Percentiles rank a stretch among this genome's conserved stretches.
These are phyloP conservation scores for Cladopsammia gracilis DNA, from an alignment of 64 coral and sea anemone species.

Conservation along the genomic window DNA sequence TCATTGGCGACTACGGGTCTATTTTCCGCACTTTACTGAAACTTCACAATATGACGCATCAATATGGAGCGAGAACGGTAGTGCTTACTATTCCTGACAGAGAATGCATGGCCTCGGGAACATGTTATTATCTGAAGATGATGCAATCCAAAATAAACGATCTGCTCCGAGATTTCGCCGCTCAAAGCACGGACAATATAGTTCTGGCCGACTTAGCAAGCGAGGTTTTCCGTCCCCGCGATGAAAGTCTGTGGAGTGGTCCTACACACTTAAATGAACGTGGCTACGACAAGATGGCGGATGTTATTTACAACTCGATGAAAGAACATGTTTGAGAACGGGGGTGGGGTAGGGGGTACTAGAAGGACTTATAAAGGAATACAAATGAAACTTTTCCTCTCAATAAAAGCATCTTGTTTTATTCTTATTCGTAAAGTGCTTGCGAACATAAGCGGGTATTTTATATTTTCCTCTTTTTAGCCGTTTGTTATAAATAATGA, in stretches of 20 bases:
- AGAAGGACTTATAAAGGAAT: too few relatives aligned
- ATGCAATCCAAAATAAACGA: constrained; percentile 54
- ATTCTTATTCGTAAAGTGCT: too few relatives aligned
- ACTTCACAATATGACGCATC: constrained; percentile 41
- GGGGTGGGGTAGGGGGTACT: too few relatives aligned
- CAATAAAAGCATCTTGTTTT: too few relatives aligned
- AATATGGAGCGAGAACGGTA: constrained; percentile 50
- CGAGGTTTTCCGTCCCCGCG: constrained; percentile 5
- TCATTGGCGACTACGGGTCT: not conserved
- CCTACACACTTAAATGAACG: constrained; percentile 58
- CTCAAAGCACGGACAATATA: constrained; percentile 32
- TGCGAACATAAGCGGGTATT: too few relatives aligned
- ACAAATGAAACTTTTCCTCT: too few relatives aligned
- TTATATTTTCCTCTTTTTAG: too few relatives aligned
- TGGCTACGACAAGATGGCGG: constrained; percentile 79
- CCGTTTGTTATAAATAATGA: too few relatives aligned
- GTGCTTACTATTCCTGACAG: constrained; percentile 71
- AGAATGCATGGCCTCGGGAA: constrained; percentile 42
- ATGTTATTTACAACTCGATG: constrained; percentile 64
- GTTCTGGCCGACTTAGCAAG: constrained; percentile 53
- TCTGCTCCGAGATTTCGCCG: constrained; percentile 37
- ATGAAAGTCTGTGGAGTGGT: constrained; percentile 40
- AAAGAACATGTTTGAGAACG: constrained; percentile 24
- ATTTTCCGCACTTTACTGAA: constrained; percentile 64
- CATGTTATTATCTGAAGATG: constrained; percentile 41